Conservation (phyloP, 2,888 invertebrate genomes). For the Protonemura montana region DNA sequence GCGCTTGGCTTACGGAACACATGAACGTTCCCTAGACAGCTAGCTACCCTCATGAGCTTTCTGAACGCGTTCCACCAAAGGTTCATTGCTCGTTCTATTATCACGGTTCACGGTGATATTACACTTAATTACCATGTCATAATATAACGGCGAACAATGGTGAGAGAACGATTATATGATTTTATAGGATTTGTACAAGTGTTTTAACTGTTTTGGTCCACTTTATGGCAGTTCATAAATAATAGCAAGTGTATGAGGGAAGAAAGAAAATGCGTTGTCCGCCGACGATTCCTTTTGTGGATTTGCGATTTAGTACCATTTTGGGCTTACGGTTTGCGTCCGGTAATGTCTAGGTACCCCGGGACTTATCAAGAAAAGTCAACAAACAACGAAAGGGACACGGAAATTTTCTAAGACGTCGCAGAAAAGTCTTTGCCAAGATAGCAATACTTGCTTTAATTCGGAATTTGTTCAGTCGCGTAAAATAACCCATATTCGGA, state of each 20-base stretch:
- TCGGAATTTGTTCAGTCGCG: constrained; percentile 4
- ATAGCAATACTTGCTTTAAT: constrained; percentile 8
- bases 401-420: background rate
- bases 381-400: background rate
- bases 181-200: background rate
- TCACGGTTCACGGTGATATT: background rate
- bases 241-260: background rate
- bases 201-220: background rate
- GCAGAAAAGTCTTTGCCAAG: background rate
- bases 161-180: background rate
- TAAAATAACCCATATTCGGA: background rate
- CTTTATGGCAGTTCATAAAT: background rate
- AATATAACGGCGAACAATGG: background rate
- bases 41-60: background rate
- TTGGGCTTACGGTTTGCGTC: background rate
- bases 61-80: background rate
- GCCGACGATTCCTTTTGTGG: background rate
- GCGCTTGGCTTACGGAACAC: background rate
- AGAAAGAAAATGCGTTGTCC: background rate
- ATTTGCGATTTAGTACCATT: background rate
- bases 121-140: background rate
- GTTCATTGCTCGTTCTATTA: background rate
- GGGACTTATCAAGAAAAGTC: background rate
- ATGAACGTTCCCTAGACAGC: background rate
- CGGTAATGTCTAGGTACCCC: background rate